Base-by-base conservation (phyloP, 2,113 vertebrate species). In the Gnathonemus echidnorhynchus region DNA sequence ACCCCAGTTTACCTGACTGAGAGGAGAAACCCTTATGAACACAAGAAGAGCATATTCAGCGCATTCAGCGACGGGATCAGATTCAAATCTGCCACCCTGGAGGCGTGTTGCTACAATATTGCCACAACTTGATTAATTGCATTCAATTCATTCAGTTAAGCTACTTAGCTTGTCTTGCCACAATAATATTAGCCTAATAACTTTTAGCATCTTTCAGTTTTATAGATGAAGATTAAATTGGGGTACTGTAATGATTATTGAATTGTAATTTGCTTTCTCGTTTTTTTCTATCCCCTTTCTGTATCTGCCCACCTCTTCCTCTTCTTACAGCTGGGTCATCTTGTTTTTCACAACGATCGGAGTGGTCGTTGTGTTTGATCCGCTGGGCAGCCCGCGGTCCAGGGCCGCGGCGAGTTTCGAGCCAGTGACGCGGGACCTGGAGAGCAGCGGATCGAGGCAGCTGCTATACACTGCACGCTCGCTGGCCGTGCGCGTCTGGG, bases 331-430 rank as follows among this genome's bases (percentile, higher is more conserved):
- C 92, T 99, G 98, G 98, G 92, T 98, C 89, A 97, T 99, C 94
- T 95, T 99, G 39, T 24, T 97, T 42, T 96, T 96, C 39, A 99
- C 97, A 0, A 6, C 91, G 21, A 8, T 98, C 5, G 97, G 97
- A 0, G 95, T 98, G 7, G 0, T 99, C 8, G 92, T 99, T 0
- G 97, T 98, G 90, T 99, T 99, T 45, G 98, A 99, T 92, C 98
- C 98, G 0, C 94, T 99, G 1, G 98, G 98, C 1, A 96, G 95
- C 8, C 96, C 94, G 15, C 95, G 93, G 53, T 93, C 92, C 11
- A 92, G 93, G 0, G 15, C 94, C 0, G 6, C 89, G 0, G 35
- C 88, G 62, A 66, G 9, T 0, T 90, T 94, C 80, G 91, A 66
- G 0, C 95, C 92, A 11, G 95, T 93, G 0, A 86, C 94, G 0